Evolutionary conservation across 2,797 vertebrate genomes (phyloP).

Genomic region (Clarias laeviceps): DNA sequence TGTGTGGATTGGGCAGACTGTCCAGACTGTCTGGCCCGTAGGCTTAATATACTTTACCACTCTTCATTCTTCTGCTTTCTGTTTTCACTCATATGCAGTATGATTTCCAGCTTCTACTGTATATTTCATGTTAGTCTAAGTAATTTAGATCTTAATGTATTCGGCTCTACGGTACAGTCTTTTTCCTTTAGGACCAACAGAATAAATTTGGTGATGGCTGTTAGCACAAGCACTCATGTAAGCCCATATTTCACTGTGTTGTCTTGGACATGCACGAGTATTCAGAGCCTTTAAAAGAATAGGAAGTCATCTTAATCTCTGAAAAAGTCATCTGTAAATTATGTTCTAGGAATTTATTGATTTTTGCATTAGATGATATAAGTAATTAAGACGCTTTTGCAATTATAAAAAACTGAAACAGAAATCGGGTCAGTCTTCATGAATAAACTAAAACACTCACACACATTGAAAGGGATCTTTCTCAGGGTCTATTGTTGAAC

Average conservation of each 20-base stretch:
- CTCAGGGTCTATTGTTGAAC: conserved; percentile 63
- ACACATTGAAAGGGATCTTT: conserved; percentile 52
- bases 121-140: conserved; percentile 20
- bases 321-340: not conserved
- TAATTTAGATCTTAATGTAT: conserved; percentile 33
- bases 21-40: conserved; percentile 48
- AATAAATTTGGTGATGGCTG: conserved; percentile 43
- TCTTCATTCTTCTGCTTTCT: conserved; percentile 16
- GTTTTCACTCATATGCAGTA: not conserved
- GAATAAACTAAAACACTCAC: conserved; percentile 30
- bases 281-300: conserved; percentile 6
- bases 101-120: not conserved
- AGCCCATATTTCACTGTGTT: conserved; percentile 26
- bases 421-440: conserved; percentile 21
- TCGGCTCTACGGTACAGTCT: conserved; percentile 14
- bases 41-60: conserved; percentile 13
- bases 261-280: conserved; percentile 27
- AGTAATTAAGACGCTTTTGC: conserved; percentile 11
- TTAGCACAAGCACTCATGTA: not conserved
- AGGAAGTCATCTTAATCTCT: not conserved
- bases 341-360: not conserved
- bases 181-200: conserved; percentile 27
- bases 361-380: conserved; percentile 11
- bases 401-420: conserved; percentile 13
- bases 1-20: conserved; percentile 57